Percentiles rank a stretch among this genome's conserved stretches.
Conservation (phyloP, 1,140 invertebrate genomes). For the Adoxophyes honmai region DNA sequence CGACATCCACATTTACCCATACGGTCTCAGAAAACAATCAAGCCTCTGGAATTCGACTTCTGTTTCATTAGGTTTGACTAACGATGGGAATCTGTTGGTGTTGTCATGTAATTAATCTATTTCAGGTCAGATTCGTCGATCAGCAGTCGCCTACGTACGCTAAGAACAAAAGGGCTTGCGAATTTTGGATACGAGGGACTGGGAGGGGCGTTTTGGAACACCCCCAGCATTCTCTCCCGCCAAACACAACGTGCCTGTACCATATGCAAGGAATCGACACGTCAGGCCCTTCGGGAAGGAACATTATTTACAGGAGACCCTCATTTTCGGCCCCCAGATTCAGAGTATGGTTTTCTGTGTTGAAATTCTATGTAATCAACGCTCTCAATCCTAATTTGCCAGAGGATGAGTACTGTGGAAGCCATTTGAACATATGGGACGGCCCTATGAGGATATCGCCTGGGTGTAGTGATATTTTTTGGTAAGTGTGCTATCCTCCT, state of each 20-base stretch:
- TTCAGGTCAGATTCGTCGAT: conserved; percentile 89
- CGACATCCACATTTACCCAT: not conserved
- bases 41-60: not conserved
- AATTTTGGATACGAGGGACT: conserved; percentile 90
- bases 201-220: conserved; percentile 87
- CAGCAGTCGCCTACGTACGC: conserved; percentile 87
- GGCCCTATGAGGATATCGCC: conserved; percentile 86
- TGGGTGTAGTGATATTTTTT: conserved; percentile 88
- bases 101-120: conserved; percentile 42
- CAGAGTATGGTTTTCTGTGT: conserved; percentile 90
- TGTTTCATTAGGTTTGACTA: conserved; percentile 21
- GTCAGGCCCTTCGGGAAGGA: conserved; percentile 78
- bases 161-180: conserved; percentile 88
- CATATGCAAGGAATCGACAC: conserved; percentile 84
- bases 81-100: conserved; percentile 20
- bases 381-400: conserved; percentile 77
- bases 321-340: conserved; percentile 81
- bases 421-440: conserved; percentile 90
- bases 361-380: conserved; percentile 88
- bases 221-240: conserved; percentile 88
- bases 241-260: conserved; percentile 92
- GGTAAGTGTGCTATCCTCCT: conserved; percentile 75
- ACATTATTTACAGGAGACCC: conserved; percentile 80
- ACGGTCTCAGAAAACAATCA: conserved; percentile 3
- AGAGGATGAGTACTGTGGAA: conserved; percentile 86